Evolutionary conservation across 1,140 invertebrate genomes (phyloP), one percentile per base, ranked within the genome.

Genomic region (Drosophila virilis): DNA sequence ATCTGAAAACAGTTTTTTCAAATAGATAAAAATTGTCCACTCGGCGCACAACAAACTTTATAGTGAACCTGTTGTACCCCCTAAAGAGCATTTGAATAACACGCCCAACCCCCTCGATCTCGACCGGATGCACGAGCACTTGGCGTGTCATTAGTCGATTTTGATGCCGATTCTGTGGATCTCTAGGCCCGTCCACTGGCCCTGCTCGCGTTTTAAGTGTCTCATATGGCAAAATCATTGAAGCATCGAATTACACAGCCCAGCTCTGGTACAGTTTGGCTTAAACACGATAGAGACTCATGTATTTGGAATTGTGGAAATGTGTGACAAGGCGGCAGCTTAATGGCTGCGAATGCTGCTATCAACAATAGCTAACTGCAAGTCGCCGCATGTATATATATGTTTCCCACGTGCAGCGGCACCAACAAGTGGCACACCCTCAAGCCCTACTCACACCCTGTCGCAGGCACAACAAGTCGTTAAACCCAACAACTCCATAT

Each of bases 391-490:
- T n/a, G n/a, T 17, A 15, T 12, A 15, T 10, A 37, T 12, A 46
- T 58, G 45, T 69, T 85, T 86, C 82, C 82, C 82, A 85, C 82
- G 83, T 88, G 83, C 70, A 76, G 37, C 38, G 69, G 59, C 61
- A 68, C 42, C 83, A 88, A 88, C 84, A 89, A 89, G 83, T 88
- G 84, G 69, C 82, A 68, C 82, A 85, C 82, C 78, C 82, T 83
- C 72, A 50, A 61, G 38, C n/a, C 17, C 51, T 9, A 6, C 54
- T 59, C 48, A 46, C 59, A 45, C 43, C 51, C 67, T 35, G 60
- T 32, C 35, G 45, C 46, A 15, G 57, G 17, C 45, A 38, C 12
- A 62, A 55, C 67, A 73, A 61, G 37, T 51, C 61, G 55, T 15
- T 46, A 71, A 28, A 28, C 5, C 22, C 22, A 28, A 28, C 22